These are phyloP conservation scores for Drosophila sturtevanti DNA, from an alignment of 1,140 invertebrate genomes.

Conservation along the genomic window DNA sequence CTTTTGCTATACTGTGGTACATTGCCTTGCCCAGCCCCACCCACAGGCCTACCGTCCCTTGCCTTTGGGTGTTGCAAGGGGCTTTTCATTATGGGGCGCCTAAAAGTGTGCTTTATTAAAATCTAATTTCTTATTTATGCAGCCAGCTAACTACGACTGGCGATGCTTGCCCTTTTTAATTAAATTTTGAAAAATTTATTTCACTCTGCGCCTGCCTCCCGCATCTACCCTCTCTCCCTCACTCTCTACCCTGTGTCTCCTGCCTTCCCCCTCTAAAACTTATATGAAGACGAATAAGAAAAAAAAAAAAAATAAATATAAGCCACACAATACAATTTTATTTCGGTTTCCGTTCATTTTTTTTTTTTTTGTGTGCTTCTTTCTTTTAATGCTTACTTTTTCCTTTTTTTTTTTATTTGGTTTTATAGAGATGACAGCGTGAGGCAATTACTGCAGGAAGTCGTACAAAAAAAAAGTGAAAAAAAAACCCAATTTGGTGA, in stretches of 20 bases:
- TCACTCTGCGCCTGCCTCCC: background rate
- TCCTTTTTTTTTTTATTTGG: background rate
- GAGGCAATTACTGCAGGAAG: slow-evolving; percentile 5
- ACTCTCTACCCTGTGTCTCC: no score
- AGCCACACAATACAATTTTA: slow-evolving; percentile 22
- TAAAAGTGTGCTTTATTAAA: slow-evolving; percentile 74
- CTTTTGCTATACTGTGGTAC: background rate
- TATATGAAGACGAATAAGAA: slow-evolving; percentile 10
- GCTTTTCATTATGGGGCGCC: slow-evolving; percentile 63
- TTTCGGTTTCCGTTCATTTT: slow-evolving; percentile 25
- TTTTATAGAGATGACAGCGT: slow-evolving; percentile 6
- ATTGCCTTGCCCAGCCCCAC: background rate
- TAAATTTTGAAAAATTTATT: slow-evolving; percentile 73
- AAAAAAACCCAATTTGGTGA: background rate
- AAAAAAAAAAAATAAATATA: slow-evolving; percentile 6
- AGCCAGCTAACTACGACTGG: slow-evolving; percentile 33
- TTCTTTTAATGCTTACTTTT: slow-evolving; percentile 4
- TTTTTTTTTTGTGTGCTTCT: slow-evolving; percentile 20
- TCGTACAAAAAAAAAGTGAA: background rate
- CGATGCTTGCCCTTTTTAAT: slow-evolving; percentile 51
- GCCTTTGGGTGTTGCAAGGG: slow-evolving; percentile 11
- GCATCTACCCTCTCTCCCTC: background rate
- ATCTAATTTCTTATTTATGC: slow-evolving; percentile 75
- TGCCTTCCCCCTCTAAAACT: slow-evolving; percentile 23
- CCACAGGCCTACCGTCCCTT: background rate